Evolutionary conservation across 2,113 vertebrate genomes (phyloP).

Genomic region (Ailuropoda melanoleuca): DNA sequence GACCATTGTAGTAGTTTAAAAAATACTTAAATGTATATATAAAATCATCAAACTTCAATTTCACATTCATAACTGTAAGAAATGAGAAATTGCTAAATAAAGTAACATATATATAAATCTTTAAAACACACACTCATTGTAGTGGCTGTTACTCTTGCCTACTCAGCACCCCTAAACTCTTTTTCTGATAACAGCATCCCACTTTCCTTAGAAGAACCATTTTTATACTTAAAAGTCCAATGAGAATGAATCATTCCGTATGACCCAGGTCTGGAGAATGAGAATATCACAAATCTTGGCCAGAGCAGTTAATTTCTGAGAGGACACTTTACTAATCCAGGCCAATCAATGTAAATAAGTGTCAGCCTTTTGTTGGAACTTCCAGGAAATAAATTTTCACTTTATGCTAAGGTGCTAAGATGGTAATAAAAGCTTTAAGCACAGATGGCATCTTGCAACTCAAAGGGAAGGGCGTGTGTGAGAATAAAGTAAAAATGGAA

Average conservation of each 20-base stretch:
- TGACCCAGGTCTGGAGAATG: background rate
- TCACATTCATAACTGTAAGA: background rate
- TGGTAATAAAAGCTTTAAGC: background rate
- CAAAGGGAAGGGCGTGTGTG: background rate
- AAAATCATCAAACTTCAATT: constrained; percentile 17
- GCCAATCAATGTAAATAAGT: background rate
- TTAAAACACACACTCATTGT: background rate
- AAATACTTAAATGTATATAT: background rate
- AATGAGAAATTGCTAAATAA: background rate
- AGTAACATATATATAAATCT: background rate
- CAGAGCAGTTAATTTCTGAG: background rate
- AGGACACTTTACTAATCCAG: background rate
- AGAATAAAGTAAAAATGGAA: background rate
- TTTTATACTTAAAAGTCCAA: background rate
- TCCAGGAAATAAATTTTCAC: background rate
- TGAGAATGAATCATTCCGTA: background rate
- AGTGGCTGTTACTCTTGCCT: background rate
- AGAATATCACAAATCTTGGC: background rate
- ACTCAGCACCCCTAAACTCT: background rate
- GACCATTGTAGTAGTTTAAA: background rate
- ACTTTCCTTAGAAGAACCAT: background rate
- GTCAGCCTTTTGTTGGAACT: background rate
- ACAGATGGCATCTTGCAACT: background rate
- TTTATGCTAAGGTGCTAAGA: background rate
- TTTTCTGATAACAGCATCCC: background rate